Conservation (phyloP, 2,888 invertebrate species). For the Rotaria magnacalcarata region DNA sequence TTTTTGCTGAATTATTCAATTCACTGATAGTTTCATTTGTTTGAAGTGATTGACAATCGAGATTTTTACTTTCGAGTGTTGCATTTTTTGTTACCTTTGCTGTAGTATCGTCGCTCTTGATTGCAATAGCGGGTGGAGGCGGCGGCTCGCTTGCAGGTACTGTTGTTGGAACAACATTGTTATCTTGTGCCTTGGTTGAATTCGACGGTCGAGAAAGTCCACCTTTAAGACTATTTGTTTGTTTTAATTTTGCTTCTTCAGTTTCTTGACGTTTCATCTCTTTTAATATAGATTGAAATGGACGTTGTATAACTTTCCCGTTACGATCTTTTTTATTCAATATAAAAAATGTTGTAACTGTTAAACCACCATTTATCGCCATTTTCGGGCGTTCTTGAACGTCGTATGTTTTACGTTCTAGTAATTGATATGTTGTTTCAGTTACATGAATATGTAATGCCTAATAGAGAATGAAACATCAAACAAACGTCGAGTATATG, state of each 20-base stretch:
- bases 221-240: not conserved
- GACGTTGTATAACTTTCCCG: constrained; percentile 33
- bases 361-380: constrained; percentile 35
- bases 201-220: not conserved
- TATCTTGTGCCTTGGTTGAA: not conserved
- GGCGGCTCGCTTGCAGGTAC: not conserved
- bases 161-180: not conserved
- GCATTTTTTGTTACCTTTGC: not conserved
- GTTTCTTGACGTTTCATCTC: not conserved
- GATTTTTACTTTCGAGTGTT: not conserved
- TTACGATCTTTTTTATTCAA: constrained; percentile 37
- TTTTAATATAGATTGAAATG: constrained; percentile 36
- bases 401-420: constrained; percentile 37
- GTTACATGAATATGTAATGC: constrained; percentile 52
- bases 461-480: not conserved
- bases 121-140: not conserved
- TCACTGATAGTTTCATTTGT: not conserved
- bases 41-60: not conserved
- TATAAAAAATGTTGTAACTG: constrained; percentile 40
- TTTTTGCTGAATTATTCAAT: not conserved
- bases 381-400: constrained; percentile 45
- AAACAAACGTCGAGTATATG: too few relatives aligned
- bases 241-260: constrained; percentile 28
- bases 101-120: not conserved
- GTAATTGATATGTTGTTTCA: constrained; percentile 40